These are phyloP conservation scores for Plectus sambesii DNA, from an alignment of 1,140 invertebrate genomes.

Conservation along the genomic window DNA sequence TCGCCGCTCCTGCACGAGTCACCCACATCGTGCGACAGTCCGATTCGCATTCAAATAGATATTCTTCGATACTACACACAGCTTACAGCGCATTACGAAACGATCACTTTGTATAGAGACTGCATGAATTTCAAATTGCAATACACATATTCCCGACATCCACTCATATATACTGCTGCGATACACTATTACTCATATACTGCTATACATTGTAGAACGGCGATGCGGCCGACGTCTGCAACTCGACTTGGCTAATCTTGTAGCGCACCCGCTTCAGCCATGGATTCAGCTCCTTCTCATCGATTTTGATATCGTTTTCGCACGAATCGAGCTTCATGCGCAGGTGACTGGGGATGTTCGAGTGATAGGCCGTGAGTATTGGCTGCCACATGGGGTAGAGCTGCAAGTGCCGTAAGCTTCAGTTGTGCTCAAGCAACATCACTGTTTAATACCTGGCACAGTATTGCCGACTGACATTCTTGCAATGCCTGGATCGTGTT, in stretches of 20 bases:
- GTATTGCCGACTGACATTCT: constrained; percentile 82
- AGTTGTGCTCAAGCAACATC: neutral
- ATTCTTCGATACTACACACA: no score
- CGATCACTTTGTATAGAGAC: no score
- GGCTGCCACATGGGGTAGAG: constrained; percentile 61
- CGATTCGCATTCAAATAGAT: no score
- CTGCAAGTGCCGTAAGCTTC: constrained; percentile 41
- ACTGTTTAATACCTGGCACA: constrained; percentile 51
- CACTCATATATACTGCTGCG: no score
- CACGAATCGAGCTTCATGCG: constrained; percentile 76
- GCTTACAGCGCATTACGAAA: no score
- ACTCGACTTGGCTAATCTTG: constrained; percentile 92
- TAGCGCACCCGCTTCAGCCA: constrained; percentile 88
- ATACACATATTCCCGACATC: no score
- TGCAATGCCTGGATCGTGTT: constrained; percentile 84
- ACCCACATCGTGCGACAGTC: no score
- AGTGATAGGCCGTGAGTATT: constrained; percentile 72
- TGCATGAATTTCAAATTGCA: no score
- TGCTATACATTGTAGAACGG: constrained; percentile 69
- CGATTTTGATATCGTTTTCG: constrained; percentile 53
- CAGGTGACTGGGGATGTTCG: constrained; percentile 74
- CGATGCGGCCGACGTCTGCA: constrained; percentile 80
- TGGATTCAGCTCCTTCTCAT: constrained; percentile 47
- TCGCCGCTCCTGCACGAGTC: no score
- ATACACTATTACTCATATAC: no score